Conservation (phyloP, 1,140 invertebrate species). For the Drosophila nannoptera region DNA sequence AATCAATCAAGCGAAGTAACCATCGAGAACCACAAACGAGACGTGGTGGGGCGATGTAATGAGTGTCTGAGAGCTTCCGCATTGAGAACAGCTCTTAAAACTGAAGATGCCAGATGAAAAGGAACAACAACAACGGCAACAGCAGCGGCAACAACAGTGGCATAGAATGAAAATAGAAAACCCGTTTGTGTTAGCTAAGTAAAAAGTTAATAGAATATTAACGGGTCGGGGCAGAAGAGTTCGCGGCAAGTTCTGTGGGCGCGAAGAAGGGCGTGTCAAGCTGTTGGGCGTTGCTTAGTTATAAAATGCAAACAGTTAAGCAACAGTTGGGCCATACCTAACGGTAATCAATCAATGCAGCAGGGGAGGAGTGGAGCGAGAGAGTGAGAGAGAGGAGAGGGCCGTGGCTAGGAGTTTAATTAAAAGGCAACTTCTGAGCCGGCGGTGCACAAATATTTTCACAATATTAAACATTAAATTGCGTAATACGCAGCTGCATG, state of each 20-base stretch:
- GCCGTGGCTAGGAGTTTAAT: slow-evolving; percentile 50
- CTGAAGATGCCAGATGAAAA: background rate
- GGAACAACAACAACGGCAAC: background rate
- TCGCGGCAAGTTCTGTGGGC: background rate
- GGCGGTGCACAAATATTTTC: slow-evolving; percentile 51
- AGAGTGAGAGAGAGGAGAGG: background rate
- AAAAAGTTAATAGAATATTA: slow-evolving; percentile 68
- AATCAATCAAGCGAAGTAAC: slow-evolving; percentile 67
- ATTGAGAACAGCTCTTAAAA: slow-evolving; percentile 12
- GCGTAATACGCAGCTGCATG: slow-evolving; percentile 64
- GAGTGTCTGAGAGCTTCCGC: slow-evolving; percentile 44
- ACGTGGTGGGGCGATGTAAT: slow-evolving; percentile 52
- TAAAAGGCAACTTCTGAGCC: slow-evolving; percentile 60
- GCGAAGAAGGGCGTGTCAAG: slow-evolving; percentile 56
- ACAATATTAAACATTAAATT: slow-evolving; percentile 73
- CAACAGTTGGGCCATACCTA: slow-evolving; percentile 57
- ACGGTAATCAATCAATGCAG: slow-evolving; percentile 70
- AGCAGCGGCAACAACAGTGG: slow-evolving; percentile 17
- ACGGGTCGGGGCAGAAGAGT: slow-evolving; percentile 25
- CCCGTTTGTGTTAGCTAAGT: slow-evolving; percentile 46
- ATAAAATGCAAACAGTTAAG: slow-evolving; percentile 35
- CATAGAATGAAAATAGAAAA: slow-evolving; percentile 41
- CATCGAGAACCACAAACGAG: slow-evolving; percentile 48
- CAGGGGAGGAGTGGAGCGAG: slow-evolving; percentile 5
- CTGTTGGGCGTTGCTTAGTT: slow-evolving; percentile 18